Evolutionary conservation across 2,797 vertebrate species (phyloP).

Genomic region (Psittacula derbiana): DNA sequence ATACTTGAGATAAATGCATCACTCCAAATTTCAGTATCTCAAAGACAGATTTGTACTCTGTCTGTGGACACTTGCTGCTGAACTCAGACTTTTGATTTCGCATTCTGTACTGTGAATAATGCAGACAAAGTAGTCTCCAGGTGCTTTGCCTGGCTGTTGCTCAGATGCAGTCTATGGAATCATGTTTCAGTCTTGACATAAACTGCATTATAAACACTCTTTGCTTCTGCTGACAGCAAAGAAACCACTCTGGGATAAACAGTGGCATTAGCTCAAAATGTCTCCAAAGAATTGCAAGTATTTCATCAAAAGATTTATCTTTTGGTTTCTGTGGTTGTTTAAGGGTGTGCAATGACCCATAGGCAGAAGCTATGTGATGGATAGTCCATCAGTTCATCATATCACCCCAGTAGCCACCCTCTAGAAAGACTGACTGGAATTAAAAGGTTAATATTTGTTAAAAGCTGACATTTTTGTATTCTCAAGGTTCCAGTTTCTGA

Average conservation of each 20-base stretch:
- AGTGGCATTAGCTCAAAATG: constrained; percentile 60
- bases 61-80: background rate
- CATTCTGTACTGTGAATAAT: constrained; percentile 46
- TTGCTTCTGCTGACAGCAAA: constrained; percentile 60
- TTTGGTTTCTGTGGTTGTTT: constrained; percentile 42
- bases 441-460: constrained; percentile 67
- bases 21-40: constrained; percentile 29
- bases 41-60: constrained; percentile 9
- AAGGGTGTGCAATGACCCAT: constrained; percentile 56
- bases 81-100: constrained; percentile 23
- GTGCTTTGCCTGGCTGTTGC: constrained; percentile 38
- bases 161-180: constrained; percentile 37
- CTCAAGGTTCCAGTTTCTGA: constrained; percentile 3
- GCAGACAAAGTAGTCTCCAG: constrained; percentile 60
- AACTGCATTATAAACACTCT: constrained; percentile 64
- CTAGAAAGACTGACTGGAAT: constrained; percentile 52
- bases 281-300: constrained; percentile 62
- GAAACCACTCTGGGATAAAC: constrained; percentile 69
- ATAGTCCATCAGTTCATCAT: constrained; percentile 49
- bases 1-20: constrained; percentile 24
- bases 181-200: background rate
- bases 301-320: constrained; percentile 73
- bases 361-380: constrained; percentile 9
- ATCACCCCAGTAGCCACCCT: background rate
- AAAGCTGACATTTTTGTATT: constrained; percentile 33